Evolutionary conservation across 2,113 vertebrate genomes (phyloP).

Genomic region (Fregetta grallaria): DNA sequence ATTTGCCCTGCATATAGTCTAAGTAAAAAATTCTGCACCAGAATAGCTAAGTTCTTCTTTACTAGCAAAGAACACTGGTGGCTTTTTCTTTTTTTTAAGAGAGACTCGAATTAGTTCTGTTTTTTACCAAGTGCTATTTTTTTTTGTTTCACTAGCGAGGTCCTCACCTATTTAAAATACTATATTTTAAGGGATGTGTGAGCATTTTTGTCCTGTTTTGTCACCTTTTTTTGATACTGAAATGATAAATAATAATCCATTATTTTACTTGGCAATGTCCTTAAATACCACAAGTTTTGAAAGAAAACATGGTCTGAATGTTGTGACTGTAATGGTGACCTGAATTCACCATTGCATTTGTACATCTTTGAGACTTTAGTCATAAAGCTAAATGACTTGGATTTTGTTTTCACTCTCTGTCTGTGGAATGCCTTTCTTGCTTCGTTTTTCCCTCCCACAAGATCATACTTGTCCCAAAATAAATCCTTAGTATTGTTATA

Average conservation of each 20-base stretch:
- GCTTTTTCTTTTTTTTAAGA: not conserved
- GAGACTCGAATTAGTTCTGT: not conserved
- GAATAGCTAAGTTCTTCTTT: not conserved
- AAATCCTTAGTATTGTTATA: constrained; percentile 14
- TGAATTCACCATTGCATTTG: constrained; percentile 24
- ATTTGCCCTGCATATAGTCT: not conserved
- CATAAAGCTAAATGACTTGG: constrained; percentile 6
- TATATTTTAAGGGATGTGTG: not conserved
- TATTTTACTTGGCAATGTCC: constrained; percentile 22
- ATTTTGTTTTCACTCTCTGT: constrained; percentile 29
- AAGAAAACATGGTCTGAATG: constrained; percentile 43
- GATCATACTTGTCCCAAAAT: constrained; percentile 42
- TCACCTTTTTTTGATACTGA: constrained; percentile 20
- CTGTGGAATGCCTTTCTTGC: not conserved
- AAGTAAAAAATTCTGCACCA: not conserved
- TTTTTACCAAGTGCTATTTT: not conserved
- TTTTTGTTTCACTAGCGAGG: not conserved
- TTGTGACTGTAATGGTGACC: constrained; percentile 33
- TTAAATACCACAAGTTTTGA: constrained; percentile 34
- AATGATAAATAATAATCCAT: constrained; percentile 3
- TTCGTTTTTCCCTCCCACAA: constrained; percentile 19
- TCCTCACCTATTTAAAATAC: not conserved
- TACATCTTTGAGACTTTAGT: constrained; percentile 8
- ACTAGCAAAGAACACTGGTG: not conserved
- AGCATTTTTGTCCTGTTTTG: not conserved